These are phyloP conservation scores for Notarius lentiginosus DNA, from an alignment of 2,113 vertebrate species.

Conservation along the genomic window DNA sequence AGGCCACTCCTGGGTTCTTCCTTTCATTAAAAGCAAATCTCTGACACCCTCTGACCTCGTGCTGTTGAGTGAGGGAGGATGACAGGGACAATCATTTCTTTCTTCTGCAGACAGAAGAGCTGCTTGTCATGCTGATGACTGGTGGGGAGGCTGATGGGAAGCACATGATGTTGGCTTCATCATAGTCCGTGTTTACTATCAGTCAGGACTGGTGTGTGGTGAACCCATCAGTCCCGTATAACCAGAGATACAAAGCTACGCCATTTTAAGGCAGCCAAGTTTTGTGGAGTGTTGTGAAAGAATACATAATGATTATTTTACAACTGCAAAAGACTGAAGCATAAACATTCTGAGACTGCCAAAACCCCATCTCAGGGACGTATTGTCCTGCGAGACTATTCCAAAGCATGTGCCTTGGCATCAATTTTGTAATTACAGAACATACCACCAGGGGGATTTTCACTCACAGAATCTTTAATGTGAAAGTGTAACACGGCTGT, in stretches of 20 bases:
- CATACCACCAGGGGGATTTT: background rate
- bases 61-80: constrained; percentile 17
- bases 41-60: constrained; percentile 20
- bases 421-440: constrained; percentile 8
- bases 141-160: constrained; percentile 1
- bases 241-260: background rate
- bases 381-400: constrained; percentile 26
- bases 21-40: constrained; percentile 39
- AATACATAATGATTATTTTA: background rate
- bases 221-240: background rate
- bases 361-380: constrained; percentile 8
- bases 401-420: background rate
- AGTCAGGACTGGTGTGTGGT: background rate
- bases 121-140: constrained; percentile 20
- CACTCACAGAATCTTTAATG: background rate
- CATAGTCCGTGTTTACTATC: constrained; percentile 7
- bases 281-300: background rate
- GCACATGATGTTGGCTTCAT: constrained; percentile 30
- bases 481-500: background rate
- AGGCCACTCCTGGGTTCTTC: constrained; percentile 1
- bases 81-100: constrained; percentile 35
- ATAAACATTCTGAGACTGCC: constrained; percentile 1
- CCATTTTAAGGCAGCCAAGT: background rate
- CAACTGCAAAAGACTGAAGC: constrained; percentile 18
- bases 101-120: constrained; percentile 29